Evolutionary conservation across 2,888 invertebrate species (phyloP).

Genomic region (Sepiola atlantica): DNA sequence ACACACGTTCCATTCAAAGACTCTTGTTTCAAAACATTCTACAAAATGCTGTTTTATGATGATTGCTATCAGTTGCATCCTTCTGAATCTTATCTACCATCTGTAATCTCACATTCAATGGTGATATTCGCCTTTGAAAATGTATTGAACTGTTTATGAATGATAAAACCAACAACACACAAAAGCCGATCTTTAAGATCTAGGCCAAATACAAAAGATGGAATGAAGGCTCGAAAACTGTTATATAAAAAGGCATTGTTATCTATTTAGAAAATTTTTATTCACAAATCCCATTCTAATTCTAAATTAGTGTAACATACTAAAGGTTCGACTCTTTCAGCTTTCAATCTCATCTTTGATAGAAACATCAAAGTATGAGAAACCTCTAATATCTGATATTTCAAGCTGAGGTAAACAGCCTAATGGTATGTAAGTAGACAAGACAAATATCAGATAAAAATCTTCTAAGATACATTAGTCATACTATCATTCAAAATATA

Average conservation of each 20-base stretch:
- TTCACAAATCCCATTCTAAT: not conserved
- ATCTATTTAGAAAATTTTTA: not conserved
- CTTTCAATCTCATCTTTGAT: not conserved
- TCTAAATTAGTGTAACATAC: not conserved
- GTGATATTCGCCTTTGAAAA: too few species aligned
- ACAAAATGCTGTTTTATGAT: too few species aligned
- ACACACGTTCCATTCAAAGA: too few species aligned
- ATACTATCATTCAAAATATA: not conserved
- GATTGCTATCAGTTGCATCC: too few species aligned
- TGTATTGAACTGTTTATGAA: too few species aligned
- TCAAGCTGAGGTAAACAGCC: not conserved
- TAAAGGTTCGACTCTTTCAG: not conserved
- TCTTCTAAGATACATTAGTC: not conserved
- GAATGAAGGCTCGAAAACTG: not conserved
- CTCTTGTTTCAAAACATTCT: too few species aligned
- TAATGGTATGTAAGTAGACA: not conserved
- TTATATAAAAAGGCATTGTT: not conserved
- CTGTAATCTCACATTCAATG: too few species aligned
- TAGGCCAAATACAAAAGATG: not conserved
- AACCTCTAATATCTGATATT: not conserved
- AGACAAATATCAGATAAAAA: not conserved
- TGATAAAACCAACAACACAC: too few species aligned
- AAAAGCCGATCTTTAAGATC: not conserved
- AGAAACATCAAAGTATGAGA: not conserved
- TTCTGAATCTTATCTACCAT: too few species aligned